phyloP scores from a whole-genome alignment of 2,888 invertebrate species.

The Dimorphilus gyrociliatus region DNA sequence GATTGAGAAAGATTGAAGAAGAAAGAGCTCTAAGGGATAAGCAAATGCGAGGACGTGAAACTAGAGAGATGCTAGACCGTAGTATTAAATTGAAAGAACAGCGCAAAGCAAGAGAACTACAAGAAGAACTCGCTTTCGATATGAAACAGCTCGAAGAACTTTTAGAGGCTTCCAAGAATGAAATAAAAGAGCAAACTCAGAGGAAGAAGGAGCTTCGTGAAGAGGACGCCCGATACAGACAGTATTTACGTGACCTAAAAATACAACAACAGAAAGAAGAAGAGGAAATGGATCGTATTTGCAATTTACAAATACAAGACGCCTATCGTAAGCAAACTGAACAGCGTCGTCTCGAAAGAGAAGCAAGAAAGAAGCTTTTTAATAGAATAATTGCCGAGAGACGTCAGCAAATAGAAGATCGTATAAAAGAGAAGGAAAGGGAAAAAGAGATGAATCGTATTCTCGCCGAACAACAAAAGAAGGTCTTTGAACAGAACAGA shows the following conservation, averaged over 20 bases:
- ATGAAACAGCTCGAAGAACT: conserved; percentile 34
- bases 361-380: conserved; percentile 27
- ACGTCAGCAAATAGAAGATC: conserved; percentile 23
- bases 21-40: conserved; percentile 26
- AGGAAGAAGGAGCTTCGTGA: conserved; percentile 32
- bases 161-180: conserved; percentile 29
- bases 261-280: conserved; percentile 27
- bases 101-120: conserved; percentile 29
- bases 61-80: conserved; percentile 23
- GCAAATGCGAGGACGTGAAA: conserved; percentile 22
- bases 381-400: conserved; percentile 26
- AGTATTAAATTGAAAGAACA: conserved; percentile 29
- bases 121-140: conserved; percentile 36
- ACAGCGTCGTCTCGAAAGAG: conserved; percentile 27
- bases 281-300: conserved; percentile 25
- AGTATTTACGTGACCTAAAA: conserved; percentile 24
- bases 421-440: conserved; percentile 17
- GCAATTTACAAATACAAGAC: conserved; percentile 30
- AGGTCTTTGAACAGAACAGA: conserved; percentile 13
- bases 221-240: conserved; percentile 29
- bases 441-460: conserved; percentile 21
- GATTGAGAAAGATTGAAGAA: conserved; percentile 29
- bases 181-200: conserved; percentile 28
- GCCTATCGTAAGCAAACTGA: conserved; percentile 33
- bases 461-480: conserved; percentile 19